phyloP scores from a whole-genome alignment of 2,113 vertebrate genomes.

The Pelusios castaneus region DNA sequence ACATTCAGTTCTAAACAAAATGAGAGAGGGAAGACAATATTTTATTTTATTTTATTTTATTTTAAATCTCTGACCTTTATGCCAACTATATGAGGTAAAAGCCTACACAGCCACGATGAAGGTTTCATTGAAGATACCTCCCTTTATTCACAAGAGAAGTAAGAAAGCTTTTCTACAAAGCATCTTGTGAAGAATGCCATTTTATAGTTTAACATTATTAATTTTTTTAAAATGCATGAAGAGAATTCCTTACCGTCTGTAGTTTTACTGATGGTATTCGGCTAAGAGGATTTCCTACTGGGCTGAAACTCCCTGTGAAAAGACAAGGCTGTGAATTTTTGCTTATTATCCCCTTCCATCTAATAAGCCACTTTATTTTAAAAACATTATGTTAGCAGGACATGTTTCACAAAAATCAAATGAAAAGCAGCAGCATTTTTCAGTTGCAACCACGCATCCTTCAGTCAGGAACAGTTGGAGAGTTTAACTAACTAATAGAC shows the following conservation, averaged over 20 bases:
- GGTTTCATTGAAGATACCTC: constrained; percentile 48
- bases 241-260: constrained; percentile 82
- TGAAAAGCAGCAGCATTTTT: constrained; percentile 71
- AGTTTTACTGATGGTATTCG: constrained; percentile 77
- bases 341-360: constrained; percentile 70
- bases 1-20: constrained; percentile 44
- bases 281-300: constrained; percentile 81
- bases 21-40: neutral
- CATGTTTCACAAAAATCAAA: constrained; percentile 63
- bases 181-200: constrained; percentile 55
- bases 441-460: constrained; percentile 59
- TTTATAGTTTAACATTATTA: constrained; percentile 53
- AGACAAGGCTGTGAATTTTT: constrained; percentile 74
- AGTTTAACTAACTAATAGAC: constrained; percentile 73
- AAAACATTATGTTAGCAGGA: constrained; percentile 71
- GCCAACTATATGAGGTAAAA: constrained; percentile 22
- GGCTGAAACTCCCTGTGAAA: constrained; percentile 84
- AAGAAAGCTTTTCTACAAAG: neutral
- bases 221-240: constrained; percentile 56
- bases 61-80: neutral
- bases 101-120: constrained; percentile 34
- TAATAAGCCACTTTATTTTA: constrained; percentile 75
- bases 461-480: constrained; percentile 73
- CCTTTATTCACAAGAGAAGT: no score
- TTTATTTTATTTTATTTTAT: neutral